Evolutionary conservation across 2,113 vertebrate genomes (phyloP).

Genomic region (Crotalus viridis): DNA sequence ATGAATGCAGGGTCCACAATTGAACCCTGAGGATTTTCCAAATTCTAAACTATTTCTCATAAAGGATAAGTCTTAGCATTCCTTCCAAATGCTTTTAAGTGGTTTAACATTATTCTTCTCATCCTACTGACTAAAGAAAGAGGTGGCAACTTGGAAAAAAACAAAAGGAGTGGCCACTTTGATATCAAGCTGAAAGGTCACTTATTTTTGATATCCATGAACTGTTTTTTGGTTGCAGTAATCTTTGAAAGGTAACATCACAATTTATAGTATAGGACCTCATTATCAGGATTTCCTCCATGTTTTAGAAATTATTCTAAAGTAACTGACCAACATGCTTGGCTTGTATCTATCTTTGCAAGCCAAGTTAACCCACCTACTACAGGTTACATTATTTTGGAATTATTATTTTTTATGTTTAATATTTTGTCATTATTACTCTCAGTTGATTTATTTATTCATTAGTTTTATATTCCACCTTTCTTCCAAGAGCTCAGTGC

Average conservation of each 20-base stretch:
- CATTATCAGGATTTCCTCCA: neutral
- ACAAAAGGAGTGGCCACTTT: neutral
- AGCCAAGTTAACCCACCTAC: neutral
- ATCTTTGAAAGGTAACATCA: neutral
- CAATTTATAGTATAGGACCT: neutral
- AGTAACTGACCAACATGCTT: neutral
- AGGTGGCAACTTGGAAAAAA: neutral
- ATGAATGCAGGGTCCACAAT: neutral
- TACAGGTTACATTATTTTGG: neutral
- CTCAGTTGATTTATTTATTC: neutral
- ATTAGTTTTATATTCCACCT: neutral
- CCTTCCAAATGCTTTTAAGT: neutral
- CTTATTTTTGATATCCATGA: neutral
- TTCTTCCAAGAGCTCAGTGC: neutral
- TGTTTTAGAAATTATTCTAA: neutral
- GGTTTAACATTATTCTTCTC: neutral
- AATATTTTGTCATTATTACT: neutral
- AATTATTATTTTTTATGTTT: neutral
- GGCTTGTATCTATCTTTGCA: neutral
- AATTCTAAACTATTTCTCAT: neutral
- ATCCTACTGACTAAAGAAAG: neutral
- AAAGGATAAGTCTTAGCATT: neutral
- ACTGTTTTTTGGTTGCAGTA: neutral
- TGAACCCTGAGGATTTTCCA: neutral
- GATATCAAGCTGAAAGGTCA: neutral